These are phyloP conservation scores for Parazoanthus darwini DNA, from an alignment of 92 coral and sea anemone species.

Conservation along the genomic window DNA sequence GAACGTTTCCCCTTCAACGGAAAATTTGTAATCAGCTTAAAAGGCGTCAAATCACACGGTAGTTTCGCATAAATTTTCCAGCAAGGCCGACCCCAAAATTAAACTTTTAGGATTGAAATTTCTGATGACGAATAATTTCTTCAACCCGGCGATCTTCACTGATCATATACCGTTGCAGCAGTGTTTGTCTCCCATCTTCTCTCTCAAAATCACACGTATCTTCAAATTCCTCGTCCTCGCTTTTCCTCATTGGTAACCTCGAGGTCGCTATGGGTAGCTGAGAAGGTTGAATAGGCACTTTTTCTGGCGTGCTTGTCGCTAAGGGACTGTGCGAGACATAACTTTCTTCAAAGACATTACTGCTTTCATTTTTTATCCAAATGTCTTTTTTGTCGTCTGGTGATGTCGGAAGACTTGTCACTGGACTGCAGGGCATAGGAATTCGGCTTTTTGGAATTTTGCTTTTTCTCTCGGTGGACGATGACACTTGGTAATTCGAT, in stretches of 20 bases:
- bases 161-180: conserved; percentile 32
- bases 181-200: conserved; percentile 29
- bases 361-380: conserved; percentile 14
- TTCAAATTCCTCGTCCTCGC: conserved; percentile 14
- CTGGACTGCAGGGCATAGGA: conserved; percentile 22
- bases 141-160: conserved; percentile 32
- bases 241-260: background rate
- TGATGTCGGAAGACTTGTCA: conserved; percentile 11
- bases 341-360: background rate
- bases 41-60: background rate
- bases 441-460: conserved; percentile 26
- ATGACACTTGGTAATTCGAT: background rate
- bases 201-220: conserved; percentile 5
- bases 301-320: conserved; percentile 16
- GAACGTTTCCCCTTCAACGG: too few species aligned
- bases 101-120: background rate
- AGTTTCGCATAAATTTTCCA: background rate
- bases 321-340: background rate
- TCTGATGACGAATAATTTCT: conserved; percentile 35
- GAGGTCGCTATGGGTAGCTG: conserved; percentile 6
- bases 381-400: background rate
- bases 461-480: conserved; percentile 2
- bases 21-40: too few species aligned
- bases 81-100: background rate
- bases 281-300: background rate